Conservation (phyloP, 2,113 vertebrate genomes). For the Chionis minor region DNA sequence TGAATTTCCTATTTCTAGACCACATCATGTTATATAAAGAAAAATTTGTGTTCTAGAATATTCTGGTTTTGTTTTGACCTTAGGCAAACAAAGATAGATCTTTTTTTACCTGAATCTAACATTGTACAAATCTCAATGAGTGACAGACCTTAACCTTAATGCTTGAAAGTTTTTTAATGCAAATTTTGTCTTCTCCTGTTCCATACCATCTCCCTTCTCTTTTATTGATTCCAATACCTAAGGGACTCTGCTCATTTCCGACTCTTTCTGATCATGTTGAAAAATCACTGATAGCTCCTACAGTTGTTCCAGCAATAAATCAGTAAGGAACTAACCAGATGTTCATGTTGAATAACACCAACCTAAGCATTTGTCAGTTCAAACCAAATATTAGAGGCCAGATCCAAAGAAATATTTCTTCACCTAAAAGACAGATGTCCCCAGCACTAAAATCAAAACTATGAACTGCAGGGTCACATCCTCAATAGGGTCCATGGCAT, state of each 20-base stretch:
- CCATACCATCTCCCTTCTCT: background rate
- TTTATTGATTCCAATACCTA: background rate
- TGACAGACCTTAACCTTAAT: background rate
- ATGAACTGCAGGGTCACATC: background rate
- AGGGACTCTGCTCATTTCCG: background rate
- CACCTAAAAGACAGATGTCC: background rate
- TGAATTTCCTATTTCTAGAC: constrained; percentile 10
- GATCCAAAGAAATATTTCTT: background rate
- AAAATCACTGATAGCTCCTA: background rate
- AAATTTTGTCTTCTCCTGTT: background rate
- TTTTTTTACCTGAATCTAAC: background rate
- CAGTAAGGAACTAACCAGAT: background rate
- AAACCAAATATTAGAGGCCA: background rate
- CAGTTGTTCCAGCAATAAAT: background rate
- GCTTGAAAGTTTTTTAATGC: background rate
- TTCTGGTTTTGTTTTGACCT: background rate
- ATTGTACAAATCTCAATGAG: background rate
- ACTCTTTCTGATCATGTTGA: background rate
- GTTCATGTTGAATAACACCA: background rate
- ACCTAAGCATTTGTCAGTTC: background rate
- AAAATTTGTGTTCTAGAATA: background rate
- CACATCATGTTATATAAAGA: background rate
- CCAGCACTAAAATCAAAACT: background rate
- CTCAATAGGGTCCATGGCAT: background rate
- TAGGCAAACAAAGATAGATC: background rate